phyloP scores from a whole-genome alignment of 2,113 vertebrate genomes.

The Australoheros scitulus region DNA sequence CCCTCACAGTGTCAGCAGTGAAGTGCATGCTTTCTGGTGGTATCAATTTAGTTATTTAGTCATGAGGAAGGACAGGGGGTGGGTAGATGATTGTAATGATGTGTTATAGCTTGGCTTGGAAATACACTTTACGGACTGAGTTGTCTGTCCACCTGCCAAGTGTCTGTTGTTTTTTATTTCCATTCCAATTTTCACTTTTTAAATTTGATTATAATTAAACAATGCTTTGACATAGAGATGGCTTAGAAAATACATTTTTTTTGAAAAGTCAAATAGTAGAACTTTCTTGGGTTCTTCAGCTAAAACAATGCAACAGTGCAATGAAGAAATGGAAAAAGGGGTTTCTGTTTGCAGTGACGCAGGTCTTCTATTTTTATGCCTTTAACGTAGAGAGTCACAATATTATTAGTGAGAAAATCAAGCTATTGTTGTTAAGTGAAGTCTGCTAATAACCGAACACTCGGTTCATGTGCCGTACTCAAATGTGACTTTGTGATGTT shows the following conservation, averaged over 20 bases:
- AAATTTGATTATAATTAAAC: slow-evolving; percentile 19
- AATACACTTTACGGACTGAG: slow-evolving; percentile 27
- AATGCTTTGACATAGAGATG: neutral
- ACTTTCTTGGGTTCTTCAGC: neutral
- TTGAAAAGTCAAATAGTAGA: neutral
- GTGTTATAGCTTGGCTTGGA: slow-evolving; percentile 53
- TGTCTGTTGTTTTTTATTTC: slow-evolving; percentile 14
- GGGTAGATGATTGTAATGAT: slow-evolving; percentile 65
- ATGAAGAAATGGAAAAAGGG: neutral
- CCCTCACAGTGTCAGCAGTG: slow-evolving; percentile 63
- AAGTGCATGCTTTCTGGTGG: slow-evolving; percentile 76
- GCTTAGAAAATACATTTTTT: neutral
- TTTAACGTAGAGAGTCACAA: neutral
- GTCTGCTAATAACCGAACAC: slow-evolving; percentile 15
- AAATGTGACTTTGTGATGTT: slow-evolving; percentile 37
- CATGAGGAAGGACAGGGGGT: slow-evolving; percentile 55
- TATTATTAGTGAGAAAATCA: slow-evolving; percentile 8
- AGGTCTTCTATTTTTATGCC: neutral
- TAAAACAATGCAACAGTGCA: neutral
- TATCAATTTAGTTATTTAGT: slow-evolving; percentile 77
- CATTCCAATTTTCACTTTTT: slow-evolving; percentile 20
- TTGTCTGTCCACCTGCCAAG: slow-evolving; percentile 34
- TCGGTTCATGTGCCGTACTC: slow-evolving; percentile 34
- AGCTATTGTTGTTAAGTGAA: slow-evolving; percentile 9
- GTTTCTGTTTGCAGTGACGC: neutral